Conservation (phyloP, 2,113 vertebrate genomes). For the Dermatemys mawii region DNA sequence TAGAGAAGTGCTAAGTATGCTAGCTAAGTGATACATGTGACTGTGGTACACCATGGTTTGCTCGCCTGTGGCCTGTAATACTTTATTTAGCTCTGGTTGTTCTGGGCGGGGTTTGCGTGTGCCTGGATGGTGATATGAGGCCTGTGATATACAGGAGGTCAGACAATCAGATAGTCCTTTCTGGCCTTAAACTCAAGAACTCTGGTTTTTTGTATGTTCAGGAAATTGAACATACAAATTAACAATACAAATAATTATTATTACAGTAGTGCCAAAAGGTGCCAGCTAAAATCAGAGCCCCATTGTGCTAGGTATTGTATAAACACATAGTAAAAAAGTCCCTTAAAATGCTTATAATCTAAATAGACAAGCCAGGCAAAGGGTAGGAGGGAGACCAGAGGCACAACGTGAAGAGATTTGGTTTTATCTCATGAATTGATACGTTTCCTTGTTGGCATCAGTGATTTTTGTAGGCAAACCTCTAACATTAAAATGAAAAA, state of each 20-base stretch:
- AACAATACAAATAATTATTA: neutral
- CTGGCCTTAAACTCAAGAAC: neutral
- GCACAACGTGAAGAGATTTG: neutral
- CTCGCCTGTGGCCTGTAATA: neutral
- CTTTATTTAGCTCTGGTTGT: neutral
- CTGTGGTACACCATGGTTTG: neutral
- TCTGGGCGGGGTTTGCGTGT: neutral
- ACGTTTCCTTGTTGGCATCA: neutral
- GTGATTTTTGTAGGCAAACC: neutral
- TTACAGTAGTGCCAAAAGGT: neutral
- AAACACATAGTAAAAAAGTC: neutral
- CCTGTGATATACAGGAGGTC: neutral
- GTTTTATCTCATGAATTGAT: neutral
- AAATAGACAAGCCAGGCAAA: neutral
- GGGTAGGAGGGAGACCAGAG: neutral
- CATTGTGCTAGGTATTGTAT: rapidly evolving
- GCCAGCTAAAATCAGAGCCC: rapidly evolving
- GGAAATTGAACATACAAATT: neutral
- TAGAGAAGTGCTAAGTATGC: neutral
- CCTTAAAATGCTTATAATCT: neutral
- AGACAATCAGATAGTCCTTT: neutral
- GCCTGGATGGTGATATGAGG: neutral
- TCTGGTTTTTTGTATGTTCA: neutral
- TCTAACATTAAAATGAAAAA: neutral
- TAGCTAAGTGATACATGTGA: neutral